Evolutionary conservation across 2,888 invertebrate species (phyloP).

Genomic region (Girardia tigrina): DNA sequence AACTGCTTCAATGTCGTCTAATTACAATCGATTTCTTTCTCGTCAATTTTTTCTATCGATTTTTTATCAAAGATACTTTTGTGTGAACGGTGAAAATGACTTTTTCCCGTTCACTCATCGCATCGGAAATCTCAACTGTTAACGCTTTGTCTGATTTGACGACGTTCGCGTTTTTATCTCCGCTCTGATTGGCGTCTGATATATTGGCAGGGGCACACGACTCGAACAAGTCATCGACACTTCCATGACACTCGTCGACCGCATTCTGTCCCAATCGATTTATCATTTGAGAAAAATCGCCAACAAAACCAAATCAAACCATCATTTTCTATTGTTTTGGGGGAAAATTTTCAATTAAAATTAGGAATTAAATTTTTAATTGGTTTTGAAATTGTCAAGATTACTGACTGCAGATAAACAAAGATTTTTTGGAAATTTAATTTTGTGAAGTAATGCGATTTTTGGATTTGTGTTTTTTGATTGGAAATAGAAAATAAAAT

Average conservation of each 20-base stretch:
- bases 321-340: too few relatives aligned
- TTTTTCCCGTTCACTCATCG: conserved; percentile 92
- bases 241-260: not conserved
- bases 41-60: not conserved
- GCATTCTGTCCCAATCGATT: not conserved
- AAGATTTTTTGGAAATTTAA: too few relatives aligned
- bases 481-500: too few relatives aligned
- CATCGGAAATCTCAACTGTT: conserved; percentile 91
- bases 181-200: not conserved
- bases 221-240: not conserved
- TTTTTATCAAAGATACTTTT: conserved; percentile 53
- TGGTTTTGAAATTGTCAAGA: too few relatives aligned
- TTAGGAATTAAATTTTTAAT: too few relatives aligned
- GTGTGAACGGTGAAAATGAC: conserved; percentile 99
- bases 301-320: not conserved
- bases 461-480: too few relatives aligned
- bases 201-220: not conserved
- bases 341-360: too few relatives aligned
- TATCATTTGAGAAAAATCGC: not conserved
- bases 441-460: too few relatives aligned
- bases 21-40: not conserved
- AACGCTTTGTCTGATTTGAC: not conserved
- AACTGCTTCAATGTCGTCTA: conserved; percentile 75
- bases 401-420: too few relatives aligned
- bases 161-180: not conserved